These are phyloP conservation scores for Serilophus lunatus DNA, from an alignment of 2,113 vertebrate species.

Conservation along the genomic window DNA sequence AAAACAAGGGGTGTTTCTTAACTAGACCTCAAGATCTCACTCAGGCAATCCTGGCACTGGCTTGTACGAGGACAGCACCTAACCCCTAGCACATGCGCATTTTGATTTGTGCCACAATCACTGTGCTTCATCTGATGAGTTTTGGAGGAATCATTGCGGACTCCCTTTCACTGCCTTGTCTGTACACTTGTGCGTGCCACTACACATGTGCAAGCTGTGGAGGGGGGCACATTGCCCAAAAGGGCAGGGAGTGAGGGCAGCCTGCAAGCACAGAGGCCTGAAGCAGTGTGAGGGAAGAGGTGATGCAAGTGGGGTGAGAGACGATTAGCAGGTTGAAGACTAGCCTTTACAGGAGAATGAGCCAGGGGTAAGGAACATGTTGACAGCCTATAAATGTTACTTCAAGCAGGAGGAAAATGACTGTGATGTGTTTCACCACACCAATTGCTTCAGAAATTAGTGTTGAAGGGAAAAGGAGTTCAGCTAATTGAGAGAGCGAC, in stretches of 20 bases:
- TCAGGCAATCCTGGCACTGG: background rate
- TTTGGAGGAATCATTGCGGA: background rate
- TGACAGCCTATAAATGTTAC: background rate
- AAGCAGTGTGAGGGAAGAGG: background rate
- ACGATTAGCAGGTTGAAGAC: background rate
- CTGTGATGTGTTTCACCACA: fast-evolving
- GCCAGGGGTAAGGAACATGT: background rate
- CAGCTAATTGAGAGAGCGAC: background rate
- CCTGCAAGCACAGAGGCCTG: background rate
- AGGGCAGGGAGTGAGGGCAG: background rate
- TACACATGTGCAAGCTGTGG: fast-evolving
- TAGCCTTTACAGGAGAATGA: background rate
- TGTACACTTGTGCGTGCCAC: background rate
- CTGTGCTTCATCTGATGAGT: background rate
- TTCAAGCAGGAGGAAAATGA: background rate
- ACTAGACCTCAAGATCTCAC: fast-evolving
- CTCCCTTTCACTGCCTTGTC: background rate
- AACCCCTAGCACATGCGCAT: background rate
- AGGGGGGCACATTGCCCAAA: background rate
- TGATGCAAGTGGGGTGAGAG: background rate
- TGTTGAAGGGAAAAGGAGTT: background rate
- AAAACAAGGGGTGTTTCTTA: background rate
- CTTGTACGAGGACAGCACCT: background rate
- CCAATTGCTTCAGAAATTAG: background rate
- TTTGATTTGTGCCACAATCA: background rate